phyloP scores from a whole-genome alignment of 2,797 vertebrate genomes.

The Hemitrygon akajei region DNA sequence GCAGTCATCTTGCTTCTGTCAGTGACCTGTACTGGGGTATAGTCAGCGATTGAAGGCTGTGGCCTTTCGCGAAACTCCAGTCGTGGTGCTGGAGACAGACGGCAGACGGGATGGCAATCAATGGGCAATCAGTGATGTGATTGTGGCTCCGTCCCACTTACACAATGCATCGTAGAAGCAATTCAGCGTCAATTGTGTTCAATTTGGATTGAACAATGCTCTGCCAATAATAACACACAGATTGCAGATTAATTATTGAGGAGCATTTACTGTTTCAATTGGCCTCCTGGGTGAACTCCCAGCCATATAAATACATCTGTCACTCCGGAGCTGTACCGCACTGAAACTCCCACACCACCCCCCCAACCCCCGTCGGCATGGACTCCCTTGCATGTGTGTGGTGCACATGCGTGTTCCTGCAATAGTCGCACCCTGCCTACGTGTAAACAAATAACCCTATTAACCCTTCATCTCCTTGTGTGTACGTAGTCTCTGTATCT shows the following conservation, averaged over 20 bases:
- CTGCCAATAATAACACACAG: constrained; percentile 27
- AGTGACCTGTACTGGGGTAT: too few species aligned
- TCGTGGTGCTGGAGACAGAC: too few species aligned
- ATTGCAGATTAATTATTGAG: constrained; percentile 30
- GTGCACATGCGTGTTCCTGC: not conserved
- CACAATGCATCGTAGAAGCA: not conserved
- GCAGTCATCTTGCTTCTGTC: too few species aligned
- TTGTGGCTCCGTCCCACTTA: not conserved
- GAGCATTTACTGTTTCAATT: constrained; percentile 17
- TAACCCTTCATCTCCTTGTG: too few species aligned
- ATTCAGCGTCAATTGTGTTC: constrained; percentile 12
- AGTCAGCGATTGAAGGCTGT: too few species aligned
- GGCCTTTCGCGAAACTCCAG: too few species aligned
- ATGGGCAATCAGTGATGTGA: not conserved
- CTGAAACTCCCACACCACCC: not conserved
- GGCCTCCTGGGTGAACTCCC: not conserved
- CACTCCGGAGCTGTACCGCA: not conserved
- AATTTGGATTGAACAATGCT: not conserved
- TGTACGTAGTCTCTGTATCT: too few species aligned
- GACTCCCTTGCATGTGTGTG: not conserved
- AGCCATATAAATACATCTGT: not conserved
- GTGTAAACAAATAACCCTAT: not conserved
- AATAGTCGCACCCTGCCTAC: not conserved
- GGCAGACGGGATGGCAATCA: not conserved
- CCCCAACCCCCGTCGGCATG: not conserved